Evolutionary conservation across 2,797 vertebrate species (phyloP), one percentile per base, ranked within the genome.

Genomic region (Artibeus jamaicensis): DNA sequence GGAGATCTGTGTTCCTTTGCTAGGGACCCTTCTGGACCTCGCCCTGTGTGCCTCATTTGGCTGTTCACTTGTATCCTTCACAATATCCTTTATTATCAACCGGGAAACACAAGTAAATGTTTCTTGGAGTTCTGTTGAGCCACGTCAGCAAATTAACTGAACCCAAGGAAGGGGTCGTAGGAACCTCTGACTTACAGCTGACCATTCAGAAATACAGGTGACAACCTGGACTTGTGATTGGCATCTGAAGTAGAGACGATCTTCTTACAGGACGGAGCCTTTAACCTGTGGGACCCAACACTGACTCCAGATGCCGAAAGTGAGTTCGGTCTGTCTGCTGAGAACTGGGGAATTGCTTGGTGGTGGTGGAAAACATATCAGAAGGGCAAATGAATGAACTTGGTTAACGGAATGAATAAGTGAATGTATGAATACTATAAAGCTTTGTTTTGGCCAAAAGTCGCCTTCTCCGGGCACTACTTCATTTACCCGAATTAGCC

Each of bases 401-500:
- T 32, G 18, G 55, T 57, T 44, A 95, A 44, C 0, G 46, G 48
- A 65, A 18, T 7, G 32, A 92, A 48, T 82, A 87, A 11, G 65
- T 78, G 85, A 94, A 97, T 76, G 93, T 77, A 65, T 73, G 82
- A 96, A 94, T n/a, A 89, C 77, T 88, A 94, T 74, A 93, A 67
- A 94, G 79, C 37, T 87, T 92, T 77, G 29, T 89, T 65, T 37
- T 97, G 95, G 57, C 57, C 87, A 73, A 59, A 59, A 85, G 89
- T 97, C 88, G 79, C 82, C 37, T 88, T 68, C 16, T 84, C 57
- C 67, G 70, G 74, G 68, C 89, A 90, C 2, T n/a, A 91, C 18
- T 29, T 46, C 79, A 82, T 95, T 95, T 93, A 5, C 77, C 73
- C 97, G 92, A 77, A 97, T 86, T 44, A 0, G 0, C 70, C n/a